These are phyloP conservation scores for Emys orbicularis DNA, from an alignment of 2,797 vertebrate genomes.

Conservation along the genomic window DNA sequence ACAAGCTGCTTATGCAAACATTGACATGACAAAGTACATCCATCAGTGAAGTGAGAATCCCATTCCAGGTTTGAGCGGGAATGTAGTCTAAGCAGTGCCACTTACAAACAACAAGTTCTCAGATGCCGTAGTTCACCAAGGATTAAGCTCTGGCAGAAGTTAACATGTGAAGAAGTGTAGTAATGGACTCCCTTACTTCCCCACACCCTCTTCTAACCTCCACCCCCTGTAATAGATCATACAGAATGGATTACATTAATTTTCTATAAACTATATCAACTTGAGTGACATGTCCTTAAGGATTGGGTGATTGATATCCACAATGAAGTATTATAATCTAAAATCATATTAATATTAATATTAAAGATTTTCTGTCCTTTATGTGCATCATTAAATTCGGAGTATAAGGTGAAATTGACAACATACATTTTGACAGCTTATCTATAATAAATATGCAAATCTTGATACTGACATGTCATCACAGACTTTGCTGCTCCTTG, in stretches of 20 bases:
- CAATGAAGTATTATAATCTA: constrained; percentile 84
- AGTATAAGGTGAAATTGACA: constrained; percentile 87
- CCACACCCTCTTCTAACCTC: not conserved
- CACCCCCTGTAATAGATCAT: constrained; percentile 72
- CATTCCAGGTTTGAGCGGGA: not conserved
- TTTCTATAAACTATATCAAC: constrained; percentile 85
- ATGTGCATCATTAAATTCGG: constrained; percentile 83
- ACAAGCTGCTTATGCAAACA: constrained; percentile 30
- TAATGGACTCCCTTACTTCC: not conserved
- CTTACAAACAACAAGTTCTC: constrained; percentile 5
- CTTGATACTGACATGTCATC: constrained; percentile 82
- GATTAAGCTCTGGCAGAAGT: constrained; percentile 41
- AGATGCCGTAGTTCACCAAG: not conserved
- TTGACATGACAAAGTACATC: not conserved
- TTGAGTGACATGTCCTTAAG: constrained; percentile 86
- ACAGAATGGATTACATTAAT: constrained; percentile 82
- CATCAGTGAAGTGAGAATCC: not conserved
- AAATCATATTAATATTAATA: constrained; percentile 90
- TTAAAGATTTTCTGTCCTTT: constrained; percentile 89
- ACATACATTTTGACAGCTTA: constrained; percentile 87
- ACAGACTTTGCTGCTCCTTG: constrained; percentile 77
- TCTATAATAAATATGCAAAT: constrained; percentile 90
- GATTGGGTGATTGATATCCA: constrained; percentile 85
- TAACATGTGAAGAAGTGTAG: constrained; percentile 24
- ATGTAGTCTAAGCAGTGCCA: no score